Conservation (phyloP, 2,797 vertebrate genomes). For the Crossoptilon crossoptilon region DNA sequence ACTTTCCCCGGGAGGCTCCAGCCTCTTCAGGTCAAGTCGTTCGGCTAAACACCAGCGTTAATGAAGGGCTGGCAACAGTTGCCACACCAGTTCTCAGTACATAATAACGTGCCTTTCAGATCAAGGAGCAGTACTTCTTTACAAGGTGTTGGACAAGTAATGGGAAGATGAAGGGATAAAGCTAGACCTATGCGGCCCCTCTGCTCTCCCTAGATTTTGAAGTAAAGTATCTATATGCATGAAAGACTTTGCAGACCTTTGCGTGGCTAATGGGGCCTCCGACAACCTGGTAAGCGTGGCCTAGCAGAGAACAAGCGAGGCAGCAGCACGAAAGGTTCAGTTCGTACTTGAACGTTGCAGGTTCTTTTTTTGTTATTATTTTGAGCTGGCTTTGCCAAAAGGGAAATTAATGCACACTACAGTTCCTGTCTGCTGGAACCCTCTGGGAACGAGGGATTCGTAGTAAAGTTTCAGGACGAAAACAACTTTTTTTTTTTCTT, state of each 20-base stretch:
- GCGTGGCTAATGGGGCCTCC: neutral
- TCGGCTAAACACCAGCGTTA: neutral
- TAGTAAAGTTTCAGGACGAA: neutral
- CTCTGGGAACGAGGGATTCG: neutral
- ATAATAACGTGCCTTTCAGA: slow-evolving; percentile 21
- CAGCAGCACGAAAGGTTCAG: neutral
- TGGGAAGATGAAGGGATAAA: neutral
- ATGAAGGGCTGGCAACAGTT: slow-evolving; percentile 35
- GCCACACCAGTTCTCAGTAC: slow-evolving; percentile 46
- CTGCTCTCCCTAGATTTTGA: neutral
- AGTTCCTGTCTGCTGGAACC: slow-evolving; percentile 41
- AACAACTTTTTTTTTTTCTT: neutral
- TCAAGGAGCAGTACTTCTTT: neutral
- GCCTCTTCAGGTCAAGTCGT: slow-evolving; percentile 48
- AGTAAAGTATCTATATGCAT: neutral
- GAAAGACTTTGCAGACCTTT: neutral
- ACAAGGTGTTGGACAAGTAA: neutral
- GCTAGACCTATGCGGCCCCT: neutral
- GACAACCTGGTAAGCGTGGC: neutral
- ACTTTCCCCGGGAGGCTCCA: slow-evolving; percentile 35
- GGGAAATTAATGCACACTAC: slow-evolving; percentile 24
- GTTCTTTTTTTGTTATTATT: slow-evolving; percentile 31
- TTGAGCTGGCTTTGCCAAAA: neutral
- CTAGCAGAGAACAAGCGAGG: neutral
- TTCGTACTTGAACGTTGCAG: neutral